These are phyloP conservation scores for Pelagia noctiluca DNA, from an alignment of 30 jellyfish, hydroid and myxozoan genomes.

Conservation along the genomic window DNA sequence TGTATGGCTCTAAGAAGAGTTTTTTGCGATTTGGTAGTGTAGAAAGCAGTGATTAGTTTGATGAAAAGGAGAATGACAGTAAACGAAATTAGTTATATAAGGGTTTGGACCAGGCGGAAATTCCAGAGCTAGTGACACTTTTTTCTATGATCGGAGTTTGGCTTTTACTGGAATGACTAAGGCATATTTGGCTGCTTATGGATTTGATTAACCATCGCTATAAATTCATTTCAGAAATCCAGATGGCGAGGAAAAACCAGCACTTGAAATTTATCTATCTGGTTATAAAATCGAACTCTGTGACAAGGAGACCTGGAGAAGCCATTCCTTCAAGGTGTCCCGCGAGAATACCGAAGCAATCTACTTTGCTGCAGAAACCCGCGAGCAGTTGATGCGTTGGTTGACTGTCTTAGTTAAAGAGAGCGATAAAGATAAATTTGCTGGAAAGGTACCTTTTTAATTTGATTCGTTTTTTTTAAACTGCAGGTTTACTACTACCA, in stretches of 20 bases:
- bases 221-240: slow-evolving; percentile 67
- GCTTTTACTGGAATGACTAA: too few relatives aligned
- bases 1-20: too few relatives aligned
- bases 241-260: slow-evolving; percentile 83
- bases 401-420: slow-evolving; percentile 83
- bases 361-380: slow-evolving; percentile 97
- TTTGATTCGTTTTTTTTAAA: neutral
- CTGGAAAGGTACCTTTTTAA: slow-evolving; percentile 32
- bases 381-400: slow-evolving; percentile 86
- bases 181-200: too few relatives aligned
- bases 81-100: too few relatives aligned
- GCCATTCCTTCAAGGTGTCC: slow-evolving; percentile 76
- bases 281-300: slow-evolving; percentile 83
- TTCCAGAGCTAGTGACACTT: too few relatives aligned
- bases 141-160: too few relatives aligned
- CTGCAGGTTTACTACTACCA: neutral
- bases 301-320: slow-evolving; percentile 94
- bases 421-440: slow-evolving; percentile 60
- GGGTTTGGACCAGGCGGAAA: too few relatives aligned
- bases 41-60: too few relatives aligned
- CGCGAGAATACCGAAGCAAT: slow-evolving; percentile 70
- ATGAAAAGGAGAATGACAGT: too few relatives aligned
- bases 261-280: slow-evolving; percentile 55
- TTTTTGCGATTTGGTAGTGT: too few relatives aligned
- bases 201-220: too few relatives aligned